phyloP scores from a whole-genome alignment of 2,113 vertebrate species.

The Bambusicola thoracicus region DNA sequence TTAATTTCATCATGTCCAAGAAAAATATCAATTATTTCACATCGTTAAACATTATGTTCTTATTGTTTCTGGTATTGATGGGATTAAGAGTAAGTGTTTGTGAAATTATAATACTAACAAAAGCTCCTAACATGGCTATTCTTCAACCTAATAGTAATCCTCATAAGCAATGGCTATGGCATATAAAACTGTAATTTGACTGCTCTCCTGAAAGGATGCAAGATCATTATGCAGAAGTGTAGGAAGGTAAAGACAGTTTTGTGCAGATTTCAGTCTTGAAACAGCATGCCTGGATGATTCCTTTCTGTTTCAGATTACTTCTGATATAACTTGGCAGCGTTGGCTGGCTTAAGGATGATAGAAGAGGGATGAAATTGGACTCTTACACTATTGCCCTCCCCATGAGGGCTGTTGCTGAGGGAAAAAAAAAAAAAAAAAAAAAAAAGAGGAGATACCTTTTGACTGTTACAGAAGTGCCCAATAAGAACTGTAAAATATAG shows the following conservation, averaged over 20 bases:
- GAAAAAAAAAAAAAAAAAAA: background rate
- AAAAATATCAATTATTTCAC: background rate
- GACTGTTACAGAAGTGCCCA: background rate
- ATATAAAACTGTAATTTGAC: background rate
- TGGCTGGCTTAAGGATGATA: constrained; percentile 16
- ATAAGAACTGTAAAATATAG: background rate
- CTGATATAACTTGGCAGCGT: background rate
- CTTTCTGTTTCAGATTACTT: constrained; percentile 37
- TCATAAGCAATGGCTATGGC: background rate
- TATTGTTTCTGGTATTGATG: background rate
- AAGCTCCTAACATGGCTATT: background rate
- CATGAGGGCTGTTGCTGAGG: background rate
- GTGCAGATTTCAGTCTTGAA: background rate
- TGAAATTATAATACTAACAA: background rate
- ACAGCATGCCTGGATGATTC: constrained; percentile 15
- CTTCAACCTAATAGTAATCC: background rate
- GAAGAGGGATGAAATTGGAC: constrained; percentile 8
- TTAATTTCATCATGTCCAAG: background rate
- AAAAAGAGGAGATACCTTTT: background rate
- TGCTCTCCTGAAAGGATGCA: background rate
- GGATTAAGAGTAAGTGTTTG: background rate
- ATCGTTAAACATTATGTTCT: background rate
- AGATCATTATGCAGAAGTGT: background rate
- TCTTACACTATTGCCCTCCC: background rate
- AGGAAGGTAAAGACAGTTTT: background rate